Evolutionary conservation across 2,888 invertebrate genomes (phyloP), one percentile per base, ranked within the genome.

Genomic region (Clepsis dumicolana): DNA sequence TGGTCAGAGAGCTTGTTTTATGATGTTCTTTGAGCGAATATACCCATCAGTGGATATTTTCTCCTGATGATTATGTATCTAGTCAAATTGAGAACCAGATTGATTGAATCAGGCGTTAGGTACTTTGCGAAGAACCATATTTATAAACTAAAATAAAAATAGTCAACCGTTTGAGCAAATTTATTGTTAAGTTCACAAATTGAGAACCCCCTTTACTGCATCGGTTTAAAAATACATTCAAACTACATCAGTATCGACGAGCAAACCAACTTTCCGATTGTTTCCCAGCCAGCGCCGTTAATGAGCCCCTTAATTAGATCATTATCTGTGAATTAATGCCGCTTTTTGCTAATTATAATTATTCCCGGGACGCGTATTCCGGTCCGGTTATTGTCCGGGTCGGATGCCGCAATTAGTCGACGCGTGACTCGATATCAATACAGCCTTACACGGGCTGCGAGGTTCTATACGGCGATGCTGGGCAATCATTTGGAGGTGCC

Each of bases 261-360:
- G 29, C 29, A 35, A 4, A 18, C 12, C 32, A 29, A 29, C 32
- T 35, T 7, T 18, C 24, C 21, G 21, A 21, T 56, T 35, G 7
- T 32, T 14, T 35, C 35, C 24, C 21, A 56, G 16, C 18, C 10
- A 54, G 14, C 35, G 35, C 21, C 35, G 14, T 10, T 21, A 56
- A 56, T 21, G 56, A 56, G 56, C 16, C 12, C 54, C 25, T 67
- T 67, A 67, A 66, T 66, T 66, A 67, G 38, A 67, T 62, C 66
- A 62, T 67, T 67, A 66, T 18, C 12, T 18, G 14, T 12, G 35
- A 35, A 57, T 38, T 41, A 12, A 29, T 29, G 4, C 25, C 5
- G 24, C 12, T 48, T 24, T 24, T 62, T 27, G 41, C 41, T 21
- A 44, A 27, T 65, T 59, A 65, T 56, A 38, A 53, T 48, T 48